Conservation (phyloP, 2,888 invertebrate genomes). For the Pseudolycoriella hygida region DNA sequence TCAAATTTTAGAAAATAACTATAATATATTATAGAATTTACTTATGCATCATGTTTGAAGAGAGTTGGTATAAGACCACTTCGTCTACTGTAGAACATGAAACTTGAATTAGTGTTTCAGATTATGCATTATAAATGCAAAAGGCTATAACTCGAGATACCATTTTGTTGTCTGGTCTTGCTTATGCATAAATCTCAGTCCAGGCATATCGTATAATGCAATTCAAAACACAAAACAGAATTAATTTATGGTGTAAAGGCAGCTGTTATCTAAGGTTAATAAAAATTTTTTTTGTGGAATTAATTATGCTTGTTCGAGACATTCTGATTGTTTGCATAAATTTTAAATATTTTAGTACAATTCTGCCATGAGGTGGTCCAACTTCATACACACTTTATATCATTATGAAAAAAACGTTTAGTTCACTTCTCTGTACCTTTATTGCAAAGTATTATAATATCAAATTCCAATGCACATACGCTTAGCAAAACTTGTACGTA, state of each 20-base stretch:
- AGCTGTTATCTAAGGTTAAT: conserved; percentile 4
- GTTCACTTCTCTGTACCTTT: too few relatives aligned
- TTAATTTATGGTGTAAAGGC: conserved; percentile 6
- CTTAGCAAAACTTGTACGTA: too few relatives aligned
- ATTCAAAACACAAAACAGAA: conserved; percentile 6
- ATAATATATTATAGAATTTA: not conserved
- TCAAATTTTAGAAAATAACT: not conserved
- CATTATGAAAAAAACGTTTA: too few relatives aligned
- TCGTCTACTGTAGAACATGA: conserved; percentile 6
- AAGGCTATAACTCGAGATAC: conserved; percentile 5
- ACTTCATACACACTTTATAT: too few relatives aligned
- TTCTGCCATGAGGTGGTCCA: too few relatives aligned
- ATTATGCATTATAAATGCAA: conserved; percentile 8
- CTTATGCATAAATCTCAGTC: conserved; percentile 5
- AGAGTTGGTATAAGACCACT: not conserved
- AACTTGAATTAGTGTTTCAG: conserved; percentile 8
- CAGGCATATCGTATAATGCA: conserved; percentile 2
- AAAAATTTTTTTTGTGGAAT: not conserved
- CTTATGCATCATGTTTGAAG: conserved; percentile 1
- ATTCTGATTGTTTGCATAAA: not conserved
- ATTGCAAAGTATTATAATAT: too few relatives aligned
- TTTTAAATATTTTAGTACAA: not conserved
- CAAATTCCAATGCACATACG: too few relatives aligned
- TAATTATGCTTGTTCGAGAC: not conserved
- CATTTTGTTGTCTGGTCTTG: conserved; percentile 3